These are phyloP conservation scores for Drosophila virilis DNA, from an alignment of 1,140 invertebrate genomes.

Conservation along the genomic window DNA sequence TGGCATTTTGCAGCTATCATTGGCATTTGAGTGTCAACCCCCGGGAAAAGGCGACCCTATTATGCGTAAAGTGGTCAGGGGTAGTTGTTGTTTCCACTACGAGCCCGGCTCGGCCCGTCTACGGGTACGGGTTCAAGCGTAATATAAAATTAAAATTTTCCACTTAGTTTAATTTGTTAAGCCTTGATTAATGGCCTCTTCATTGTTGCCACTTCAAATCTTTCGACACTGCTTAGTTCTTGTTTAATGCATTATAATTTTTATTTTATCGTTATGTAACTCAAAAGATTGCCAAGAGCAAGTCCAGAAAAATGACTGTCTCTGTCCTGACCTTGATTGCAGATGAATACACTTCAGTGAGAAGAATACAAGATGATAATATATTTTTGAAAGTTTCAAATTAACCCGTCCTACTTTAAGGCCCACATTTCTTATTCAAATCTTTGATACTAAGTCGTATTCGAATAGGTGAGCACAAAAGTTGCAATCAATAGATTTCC, in stretches of 20 bases:
- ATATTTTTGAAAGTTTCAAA: too few species aligned
- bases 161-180: slow-evolving; percentile 76
- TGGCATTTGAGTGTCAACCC: slow-evolving; percentile 56
- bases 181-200: slow-evolving; percentile 74
- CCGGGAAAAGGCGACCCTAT: slow-evolving; percentile 7
- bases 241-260: slow-evolving; percentile 2
- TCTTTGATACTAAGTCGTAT: too few species aligned
- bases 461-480: too few species aligned
- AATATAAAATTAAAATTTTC: slow-evolving; percentile 78
- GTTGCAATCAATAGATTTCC: too few species aligned
- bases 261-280: slow-evolving; percentile 5
- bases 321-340: neutral
- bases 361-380: too few species aligned
- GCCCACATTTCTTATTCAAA: too few species aligned
- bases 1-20: slow-evolving; percentile 64
- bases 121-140: neutral
- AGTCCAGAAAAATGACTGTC: neutral
- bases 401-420: too few species aligned
- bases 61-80: slow-evolving; percentile 18
- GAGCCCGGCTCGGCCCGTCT: neutral
- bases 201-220: slow-evolving; percentile 50
- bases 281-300: neutral
- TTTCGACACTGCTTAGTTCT: neutral
- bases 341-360: neutral
- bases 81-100: slow-evolving; percentile 9